Conservation (phyloP, 2,888 invertebrate species). For the Coelinius sp. region DNA sequence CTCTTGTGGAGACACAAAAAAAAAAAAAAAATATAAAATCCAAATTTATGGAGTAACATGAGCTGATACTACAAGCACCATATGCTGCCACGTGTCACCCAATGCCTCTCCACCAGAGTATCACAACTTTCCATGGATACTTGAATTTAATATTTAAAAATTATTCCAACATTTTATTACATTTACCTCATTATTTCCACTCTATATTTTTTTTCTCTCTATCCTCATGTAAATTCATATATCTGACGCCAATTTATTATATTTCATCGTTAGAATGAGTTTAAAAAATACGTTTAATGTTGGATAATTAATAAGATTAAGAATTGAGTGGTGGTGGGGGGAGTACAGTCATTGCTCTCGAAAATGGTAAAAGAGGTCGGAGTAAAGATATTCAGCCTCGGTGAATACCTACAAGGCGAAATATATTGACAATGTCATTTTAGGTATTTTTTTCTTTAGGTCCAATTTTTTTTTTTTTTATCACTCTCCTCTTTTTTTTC, state of each 20-base stretch:
- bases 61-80: constrained; percentile 11
- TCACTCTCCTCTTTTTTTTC: not conserved
- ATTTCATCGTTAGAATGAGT: not conserved
- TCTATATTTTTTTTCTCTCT: not conserved
- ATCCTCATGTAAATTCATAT: not conserved
- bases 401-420: constrained; percentile 11
- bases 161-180: not conserved
- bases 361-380: constrained; percentile 13
- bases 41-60: constrained; percentile 1
- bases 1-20: too few species aligned
- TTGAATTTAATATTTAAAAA: not conserved
- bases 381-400: constrained; percentile 9
- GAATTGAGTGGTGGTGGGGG: not conserved
- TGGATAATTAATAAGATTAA: constrained; percentile 8
- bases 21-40: not conserved
- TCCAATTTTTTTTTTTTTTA: not conserved
- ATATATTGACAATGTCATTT: not conserved
- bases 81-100: constrained; percentile 20
- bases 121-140: constrained; percentile 1
- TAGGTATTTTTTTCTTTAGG: not conserved
- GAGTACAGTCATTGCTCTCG: constrained; percentile 2
- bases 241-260: constrained; percentile 16
- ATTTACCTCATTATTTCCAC: not conserved
- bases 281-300: not conserved
- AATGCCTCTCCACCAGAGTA: not conserved